Evolutionary conservation across 2,797 vertebrate species (phyloP).

Genomic region (Cuniculus paca): DNA sequence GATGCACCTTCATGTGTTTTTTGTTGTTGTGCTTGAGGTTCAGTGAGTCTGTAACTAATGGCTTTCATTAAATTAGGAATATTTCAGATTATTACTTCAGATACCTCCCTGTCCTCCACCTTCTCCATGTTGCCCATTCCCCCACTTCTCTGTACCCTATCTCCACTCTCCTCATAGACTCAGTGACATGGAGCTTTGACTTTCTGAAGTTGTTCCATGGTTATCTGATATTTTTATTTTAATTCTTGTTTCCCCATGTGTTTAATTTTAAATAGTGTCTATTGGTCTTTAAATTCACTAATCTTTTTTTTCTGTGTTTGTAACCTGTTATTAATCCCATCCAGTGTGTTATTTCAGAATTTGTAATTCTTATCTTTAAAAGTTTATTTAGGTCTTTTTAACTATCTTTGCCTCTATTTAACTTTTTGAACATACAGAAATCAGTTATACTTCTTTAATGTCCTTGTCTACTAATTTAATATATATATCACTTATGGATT

Average conservation of each 20-base stretch:
- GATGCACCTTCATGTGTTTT: neutral
- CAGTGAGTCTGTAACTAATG: neutral
- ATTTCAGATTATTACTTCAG: neutral
- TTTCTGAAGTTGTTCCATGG: neutral
- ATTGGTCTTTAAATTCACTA: neutral
- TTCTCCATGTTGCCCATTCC: neutral
- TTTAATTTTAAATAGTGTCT: constrained; percentile 41
- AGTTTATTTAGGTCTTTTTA: neutral
- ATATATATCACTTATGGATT: neutral
- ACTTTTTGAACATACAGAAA: neutral
- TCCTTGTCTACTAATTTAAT: neutral
- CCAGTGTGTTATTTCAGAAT: neutral
- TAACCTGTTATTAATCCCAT: neutral
- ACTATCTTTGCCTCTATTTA: neutral
- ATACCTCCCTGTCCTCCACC: neutral
- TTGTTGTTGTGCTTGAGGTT: neutral
- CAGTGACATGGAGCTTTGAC: neutral
- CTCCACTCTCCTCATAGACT: neutral
- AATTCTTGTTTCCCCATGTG: neutral
- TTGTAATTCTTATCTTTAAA: constrained; percentile 20
- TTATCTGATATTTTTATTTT: neutral
- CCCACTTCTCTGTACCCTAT: too few species aligned
- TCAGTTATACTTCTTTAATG: neutral
- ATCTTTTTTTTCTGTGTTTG: neutral
- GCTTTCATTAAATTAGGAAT: constrained; percentile 11